phyloP scores from a whole-genome alignment of 2,797 vertebrate genomes.

The Fistularia commersonii region DNA sequence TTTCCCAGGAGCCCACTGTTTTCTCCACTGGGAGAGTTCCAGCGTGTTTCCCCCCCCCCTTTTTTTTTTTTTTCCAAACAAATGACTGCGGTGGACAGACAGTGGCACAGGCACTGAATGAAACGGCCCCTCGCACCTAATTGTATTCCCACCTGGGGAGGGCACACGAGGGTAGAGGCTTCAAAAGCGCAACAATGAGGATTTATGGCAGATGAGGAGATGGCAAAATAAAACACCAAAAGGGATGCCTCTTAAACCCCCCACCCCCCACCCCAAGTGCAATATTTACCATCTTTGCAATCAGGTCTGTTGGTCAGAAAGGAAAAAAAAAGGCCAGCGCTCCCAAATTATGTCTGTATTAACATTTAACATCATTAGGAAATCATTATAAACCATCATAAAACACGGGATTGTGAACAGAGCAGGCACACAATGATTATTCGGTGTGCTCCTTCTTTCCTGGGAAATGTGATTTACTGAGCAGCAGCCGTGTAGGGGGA shows the following conservation, averaged over 20 bases:
- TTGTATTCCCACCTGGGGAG: constrained; percentile 81
- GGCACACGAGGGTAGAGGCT: constrained; percentile 64
- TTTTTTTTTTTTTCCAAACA: constrained; percentile 61
- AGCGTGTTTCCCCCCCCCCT: neutral
- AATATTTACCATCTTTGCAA: constrained; percentile 81
- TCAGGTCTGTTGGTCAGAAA: constrained; percentile 54
- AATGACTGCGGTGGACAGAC: constrained; percentile 73
- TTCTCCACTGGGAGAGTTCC: constrained; percentile 62
- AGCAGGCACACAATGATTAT: constrained; percentile 86
- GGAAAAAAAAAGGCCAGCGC: constrained; percentile 66
- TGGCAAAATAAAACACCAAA: constrained; percentile 81
- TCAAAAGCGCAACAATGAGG: constrained; percentile 75
- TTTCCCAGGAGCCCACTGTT: constrained; percentile 72
- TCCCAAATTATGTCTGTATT: constrained; percentile 82
- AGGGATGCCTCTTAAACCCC: constrained; percentile 80
- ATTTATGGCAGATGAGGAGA: constrained; percentile 79
- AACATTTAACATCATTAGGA: constrained; percentile 88
- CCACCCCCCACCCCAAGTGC: constrained; percentile 70
- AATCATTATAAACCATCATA: constrained; percentile 87
- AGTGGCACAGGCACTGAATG: constrained; percentile 75
- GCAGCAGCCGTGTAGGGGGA: constrained; percentile 62
- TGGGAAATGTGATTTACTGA: constrained; percentile 79
- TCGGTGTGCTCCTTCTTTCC: constrained; percentile 77
- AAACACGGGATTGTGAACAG: constrained; percentile 85
- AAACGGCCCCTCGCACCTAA: constrained; percentile 77